These are phyloP conservation scores for Atherinosoma microstoma DNA, from an alignment of 2,797 vertebrate genomes.

Conservation along the genomic window DNA sequence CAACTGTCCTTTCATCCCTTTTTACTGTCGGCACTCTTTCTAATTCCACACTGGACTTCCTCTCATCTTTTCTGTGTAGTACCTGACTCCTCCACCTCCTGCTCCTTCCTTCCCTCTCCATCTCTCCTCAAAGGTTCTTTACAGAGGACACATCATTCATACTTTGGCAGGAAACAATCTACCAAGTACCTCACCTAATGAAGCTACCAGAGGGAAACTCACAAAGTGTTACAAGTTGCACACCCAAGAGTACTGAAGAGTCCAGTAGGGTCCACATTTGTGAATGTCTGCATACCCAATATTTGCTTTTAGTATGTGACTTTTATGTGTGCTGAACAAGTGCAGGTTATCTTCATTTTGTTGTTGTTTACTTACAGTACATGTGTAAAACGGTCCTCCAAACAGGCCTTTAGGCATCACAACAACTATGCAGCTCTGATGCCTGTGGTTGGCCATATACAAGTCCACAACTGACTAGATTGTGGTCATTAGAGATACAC, in stretches of 20 bases:
- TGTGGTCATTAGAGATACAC: not conserved
- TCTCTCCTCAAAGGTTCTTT: conserved; percentile 46
- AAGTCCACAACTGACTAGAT: not conserved
- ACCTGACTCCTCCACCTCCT: conserved; percentile 10
- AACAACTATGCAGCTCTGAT: not conserved
- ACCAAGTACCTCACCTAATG: conserved; percentile 48
- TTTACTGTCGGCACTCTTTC: conserved; percentile 11
- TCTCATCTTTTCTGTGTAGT: conserved; percentile 23
- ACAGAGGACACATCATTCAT: conserved; percentile 50
- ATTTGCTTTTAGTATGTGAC: not conserved
- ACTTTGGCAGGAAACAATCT: conserved; percentile 54
- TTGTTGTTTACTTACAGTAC: not conserved
- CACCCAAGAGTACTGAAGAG: not conserved
- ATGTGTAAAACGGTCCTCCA: not conserved
- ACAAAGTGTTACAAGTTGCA: not conserved
- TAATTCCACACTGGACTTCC: conserved; percentile 29
- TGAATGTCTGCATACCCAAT: not conserved
- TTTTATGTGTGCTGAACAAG: not conserved
- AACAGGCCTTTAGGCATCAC: not conserved
- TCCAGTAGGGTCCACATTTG: not conserved
- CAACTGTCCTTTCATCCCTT: not conserved
- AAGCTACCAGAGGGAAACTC: conserved; percentile 26
- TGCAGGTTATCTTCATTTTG: not conserved
- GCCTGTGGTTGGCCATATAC: not conserved
- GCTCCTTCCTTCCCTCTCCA: not conserved